Conservation (phyloP, 2,113 vertebrate species). For the Pica pica region DNA sequence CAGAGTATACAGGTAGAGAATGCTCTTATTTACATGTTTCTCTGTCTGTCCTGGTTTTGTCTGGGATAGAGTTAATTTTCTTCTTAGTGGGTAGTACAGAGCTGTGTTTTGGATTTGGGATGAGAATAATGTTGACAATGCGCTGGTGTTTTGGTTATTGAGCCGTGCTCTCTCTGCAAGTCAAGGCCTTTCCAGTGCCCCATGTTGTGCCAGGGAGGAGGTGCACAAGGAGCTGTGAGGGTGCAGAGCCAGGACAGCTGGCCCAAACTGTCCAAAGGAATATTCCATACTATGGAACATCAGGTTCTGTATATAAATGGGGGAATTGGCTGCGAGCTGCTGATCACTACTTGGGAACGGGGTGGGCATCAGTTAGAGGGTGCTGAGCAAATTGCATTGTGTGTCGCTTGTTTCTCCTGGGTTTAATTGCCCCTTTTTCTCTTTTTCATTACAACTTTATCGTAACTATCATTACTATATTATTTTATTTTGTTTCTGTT, state of each 20-base stretch:
- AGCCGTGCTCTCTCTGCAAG: neutral
- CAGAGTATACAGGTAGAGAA: slow-evolving; percentile 68
- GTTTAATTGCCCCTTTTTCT: neutral
- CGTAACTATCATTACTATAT: neutral
- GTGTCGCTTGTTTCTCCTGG: neutral
- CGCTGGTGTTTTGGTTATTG: neutral
- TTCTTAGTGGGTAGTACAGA: neutral
- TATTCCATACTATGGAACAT: neutral
- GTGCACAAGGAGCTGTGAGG: neutral
- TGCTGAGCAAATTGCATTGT: neutral
- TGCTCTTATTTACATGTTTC: neutral
- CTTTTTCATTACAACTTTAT: neutral
- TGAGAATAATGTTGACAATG: rapidly evolving
- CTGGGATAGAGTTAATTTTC: neutral
- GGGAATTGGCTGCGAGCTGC: neutral
- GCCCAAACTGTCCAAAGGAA: neutral
- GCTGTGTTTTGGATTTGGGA: neutral
- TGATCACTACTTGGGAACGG: rapidly evolving
- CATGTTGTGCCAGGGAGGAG: neutral
- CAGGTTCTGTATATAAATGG: neutral
- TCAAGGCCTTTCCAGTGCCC: neutral
- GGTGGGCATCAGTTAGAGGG: neutral
- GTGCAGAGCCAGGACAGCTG: neutral
- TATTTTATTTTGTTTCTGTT: neutral
- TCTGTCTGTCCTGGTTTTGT: neutral